Base-by-base conservation (phyloP, 2,113 vertebrate genomes). In the Sylvilagus bachmani region DNA sequence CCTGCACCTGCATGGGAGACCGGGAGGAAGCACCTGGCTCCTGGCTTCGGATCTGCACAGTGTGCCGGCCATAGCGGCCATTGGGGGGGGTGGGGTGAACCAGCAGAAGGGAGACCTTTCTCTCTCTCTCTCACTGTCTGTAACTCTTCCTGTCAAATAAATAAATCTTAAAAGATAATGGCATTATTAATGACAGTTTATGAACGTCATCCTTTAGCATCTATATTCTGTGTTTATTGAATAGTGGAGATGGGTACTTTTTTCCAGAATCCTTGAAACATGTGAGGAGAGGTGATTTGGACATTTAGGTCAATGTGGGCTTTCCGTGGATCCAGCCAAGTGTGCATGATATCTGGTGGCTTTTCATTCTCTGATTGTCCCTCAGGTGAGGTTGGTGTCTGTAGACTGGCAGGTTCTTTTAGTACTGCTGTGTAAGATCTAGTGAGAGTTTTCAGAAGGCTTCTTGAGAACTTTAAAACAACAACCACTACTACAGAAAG, bases 381-480 rank as follows among this genome's bases (percentile, higher is more conserved):
- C 33, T 86, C 36, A 5, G 0, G 33, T 27, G 22, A 88, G 24
- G 49, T n/a, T 61, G 9, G 29, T 64, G 24, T 93, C 27, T 69
- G 31, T 38, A 31, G 22, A 75, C 27, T 81, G 69, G 67, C 51
- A 49, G 55, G 36, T 55, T 17, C n/a, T 19, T 97, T 94, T 86
- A 70, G 86, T 78, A 66, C 11, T 79, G 49, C 33, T 92, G 5
- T 62, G 92, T 69, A 51, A 62, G 75, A 51, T 51, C 70, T 71
- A 81, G 11, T 25, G 92, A 24, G 61, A 73, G 14, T 55, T 64
- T 90, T 95, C 64, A 84, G 77, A 87, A 90, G 84, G 24, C 27
- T 66, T 69, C 19, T n/a, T 58, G 17, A 62, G 64, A 90, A 36
- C 58, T 58, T 75, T 74, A 67, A 70, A 82, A 71, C 5, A 44